These are phyloP conservation scores for Ambastaia sidthimunki DNA, from an alignment of 2,797 vertebrate species.

Conservation along the genomic window DNA sequence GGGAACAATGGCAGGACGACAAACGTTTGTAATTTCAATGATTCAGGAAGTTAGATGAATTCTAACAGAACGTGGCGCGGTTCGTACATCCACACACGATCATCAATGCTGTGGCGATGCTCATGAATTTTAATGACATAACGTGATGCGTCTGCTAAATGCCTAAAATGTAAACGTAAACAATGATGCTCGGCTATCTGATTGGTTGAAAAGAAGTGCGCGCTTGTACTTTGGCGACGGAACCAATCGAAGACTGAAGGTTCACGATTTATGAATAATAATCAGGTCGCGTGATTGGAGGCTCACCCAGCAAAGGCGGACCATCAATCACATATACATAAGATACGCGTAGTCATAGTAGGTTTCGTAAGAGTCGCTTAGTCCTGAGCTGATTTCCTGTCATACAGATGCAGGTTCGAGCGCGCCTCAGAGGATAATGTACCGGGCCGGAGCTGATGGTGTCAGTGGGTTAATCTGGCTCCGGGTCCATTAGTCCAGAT, in stretches of 20 bases:
- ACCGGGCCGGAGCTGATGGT: constrained; percentile 62
- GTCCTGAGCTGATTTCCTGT: constrained; percentile 64
- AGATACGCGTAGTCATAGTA: constrained; percentile 30
- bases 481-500: constrained; percentile 67
- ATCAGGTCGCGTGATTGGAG: background rate
- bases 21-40: constrained; percentile 7
- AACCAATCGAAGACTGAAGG: background rate
- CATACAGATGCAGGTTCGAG: constrained; percentile 67
- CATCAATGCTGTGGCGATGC: background rate
- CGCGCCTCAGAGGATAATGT: constrained; percentile 69
- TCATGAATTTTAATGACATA: constrained; percentile 4
- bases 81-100: background rate
- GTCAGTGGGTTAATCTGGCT: constrained; percentile 65
- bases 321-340: constrained; percentile 32
- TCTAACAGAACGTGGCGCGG: background rate
- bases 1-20: background rate
- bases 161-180: too few relatives aligned
- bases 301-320: too few relatives aligned
- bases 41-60: constrained; percentile 18
- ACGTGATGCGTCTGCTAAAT: too few relatives aligned
- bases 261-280: constrained; percentile 8
- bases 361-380: constrained; percentile 38
- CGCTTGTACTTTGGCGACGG: background rate
- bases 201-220: background rate
- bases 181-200: background rate